These are phyloP conservation scores for Centropus unirufus DNA, from an alignment of 2,113 vertebrate genomes.

Conservation along the genomic window DNA sequence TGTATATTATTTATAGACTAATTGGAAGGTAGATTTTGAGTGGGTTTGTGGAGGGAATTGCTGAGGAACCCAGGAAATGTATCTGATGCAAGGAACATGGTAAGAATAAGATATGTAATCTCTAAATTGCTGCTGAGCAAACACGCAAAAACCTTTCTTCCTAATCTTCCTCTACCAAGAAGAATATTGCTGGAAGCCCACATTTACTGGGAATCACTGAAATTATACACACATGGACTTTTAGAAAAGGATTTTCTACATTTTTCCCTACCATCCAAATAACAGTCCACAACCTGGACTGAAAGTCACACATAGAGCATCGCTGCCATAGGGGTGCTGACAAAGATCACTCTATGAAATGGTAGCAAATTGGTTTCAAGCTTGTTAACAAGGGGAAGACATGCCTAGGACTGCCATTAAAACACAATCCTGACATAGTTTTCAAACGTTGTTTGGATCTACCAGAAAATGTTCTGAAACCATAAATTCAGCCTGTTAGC, in stretches of 20 bases:
- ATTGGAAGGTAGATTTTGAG: not conserved
- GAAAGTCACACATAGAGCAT: not conserved
- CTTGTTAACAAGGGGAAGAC: not conserved
- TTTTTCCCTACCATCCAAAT: not conserved
- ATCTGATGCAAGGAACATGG: not conserved
- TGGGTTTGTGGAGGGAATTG: not conserved
- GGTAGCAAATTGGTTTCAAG: not conserved
- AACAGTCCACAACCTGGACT: not conserved
- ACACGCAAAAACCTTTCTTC: not conserved
- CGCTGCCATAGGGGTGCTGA: not conserved
- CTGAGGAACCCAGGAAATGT: not conserved
- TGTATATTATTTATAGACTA: constrained; percentile 5
- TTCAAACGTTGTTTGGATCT: not conserved
- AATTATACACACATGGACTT: not conserved
- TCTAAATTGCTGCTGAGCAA: not conserved
- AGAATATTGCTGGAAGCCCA: not conserved
- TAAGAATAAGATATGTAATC: not conserved
- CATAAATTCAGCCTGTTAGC: not conserved
- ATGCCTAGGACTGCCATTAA: not conserved
- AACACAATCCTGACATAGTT: not conserved
- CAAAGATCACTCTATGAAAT: not conserved
- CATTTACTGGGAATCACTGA: not conserved
- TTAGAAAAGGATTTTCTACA: rapidly evolving
- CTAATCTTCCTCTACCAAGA: not conserved
- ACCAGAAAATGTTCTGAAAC: not conserved